Conservation (phyloP, 2,888 invertebrate species). For the Halictus quadricinctus region DNA sequence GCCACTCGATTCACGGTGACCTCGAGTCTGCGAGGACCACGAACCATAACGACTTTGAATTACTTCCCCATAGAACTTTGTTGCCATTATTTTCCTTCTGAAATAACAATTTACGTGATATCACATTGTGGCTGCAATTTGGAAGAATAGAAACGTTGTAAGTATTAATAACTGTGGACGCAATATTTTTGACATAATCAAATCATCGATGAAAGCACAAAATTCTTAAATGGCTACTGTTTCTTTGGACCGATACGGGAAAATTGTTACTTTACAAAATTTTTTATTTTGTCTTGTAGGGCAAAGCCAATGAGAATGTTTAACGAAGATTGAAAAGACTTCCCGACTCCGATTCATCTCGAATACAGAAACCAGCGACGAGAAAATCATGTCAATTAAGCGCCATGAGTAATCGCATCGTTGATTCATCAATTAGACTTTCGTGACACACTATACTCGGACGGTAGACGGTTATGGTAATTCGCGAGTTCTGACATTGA, state of each 20-base stretch:
- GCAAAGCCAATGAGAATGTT: background rate
- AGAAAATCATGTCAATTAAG: conserved; percentile 7
- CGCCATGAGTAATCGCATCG: conserved; percentile 18
- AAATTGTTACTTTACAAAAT: no score
- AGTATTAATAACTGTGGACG: no score
- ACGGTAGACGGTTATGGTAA: background rate
- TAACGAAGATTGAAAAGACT: background rate
- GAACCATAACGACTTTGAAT: conserved; percentile 58
- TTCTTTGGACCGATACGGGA: no score
- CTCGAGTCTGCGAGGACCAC: conserved; percentile 51
- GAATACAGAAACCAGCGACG: background rate
- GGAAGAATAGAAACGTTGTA: no score
- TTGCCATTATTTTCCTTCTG: conserved; percentile 64
- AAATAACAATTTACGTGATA: background rate
- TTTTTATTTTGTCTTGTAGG: no score
- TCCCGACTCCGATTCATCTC: background rate
- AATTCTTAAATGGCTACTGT: no score
- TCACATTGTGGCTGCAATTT: no score
- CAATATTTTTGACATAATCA: no score
- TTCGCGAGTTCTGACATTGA: background rate
- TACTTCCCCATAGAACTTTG: conserved; percentile 67
- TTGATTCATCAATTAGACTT: conserved; percentile 19
- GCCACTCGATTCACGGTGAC: conserved; percentile 65
- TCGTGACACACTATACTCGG: background rate
- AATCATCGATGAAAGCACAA: no score